phyloP scores from a whole-genome alignment of 2,113 vertebrate species.

The Sturnira hondurensis region DNA sequence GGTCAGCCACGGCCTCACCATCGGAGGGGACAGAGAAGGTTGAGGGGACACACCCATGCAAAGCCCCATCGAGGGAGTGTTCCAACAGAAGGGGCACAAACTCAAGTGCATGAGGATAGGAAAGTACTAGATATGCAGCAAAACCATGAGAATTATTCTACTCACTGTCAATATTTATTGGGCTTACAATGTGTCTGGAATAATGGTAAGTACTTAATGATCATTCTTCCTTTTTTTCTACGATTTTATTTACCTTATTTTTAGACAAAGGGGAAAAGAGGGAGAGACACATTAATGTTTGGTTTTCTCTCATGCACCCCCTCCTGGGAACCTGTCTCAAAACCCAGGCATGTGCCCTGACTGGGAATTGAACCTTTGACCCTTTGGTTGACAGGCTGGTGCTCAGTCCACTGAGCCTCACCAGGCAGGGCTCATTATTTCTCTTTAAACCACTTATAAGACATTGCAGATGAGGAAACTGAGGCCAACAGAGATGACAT shows the following conservation, averaged over 20 bases:
- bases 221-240: neutral
- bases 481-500: neutral
- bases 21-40: fast-evolving
- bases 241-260: too few relatives aligned
- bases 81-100: neutral
- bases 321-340: too few relatives aligned
- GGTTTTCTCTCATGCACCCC: too few relatives aligned
- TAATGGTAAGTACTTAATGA: neutral
- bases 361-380: too few relatives aligned
- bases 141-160: fast-evolving
- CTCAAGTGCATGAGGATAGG: too few relatives aligned
- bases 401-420: too few relatives aligned
- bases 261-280: too few relatives aligned
- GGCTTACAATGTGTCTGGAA: neutral
- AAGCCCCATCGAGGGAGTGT: neutral
- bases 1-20: neutral
- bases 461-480: neutral
- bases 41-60: neutral
- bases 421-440: neutral
- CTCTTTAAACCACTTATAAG: neutral
- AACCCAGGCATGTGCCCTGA: too few relatives aligned
- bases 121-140: neutral
- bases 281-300: too few relatives aligned
- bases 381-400: too few relatives aligned
- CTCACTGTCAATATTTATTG: neutral